A percentile compares a stretch with the other conserved stretches of the same genome.
Conservation (phyloP, 2,113 vertebrate species). For the Poeciliopsis occidentalis region DNA sequence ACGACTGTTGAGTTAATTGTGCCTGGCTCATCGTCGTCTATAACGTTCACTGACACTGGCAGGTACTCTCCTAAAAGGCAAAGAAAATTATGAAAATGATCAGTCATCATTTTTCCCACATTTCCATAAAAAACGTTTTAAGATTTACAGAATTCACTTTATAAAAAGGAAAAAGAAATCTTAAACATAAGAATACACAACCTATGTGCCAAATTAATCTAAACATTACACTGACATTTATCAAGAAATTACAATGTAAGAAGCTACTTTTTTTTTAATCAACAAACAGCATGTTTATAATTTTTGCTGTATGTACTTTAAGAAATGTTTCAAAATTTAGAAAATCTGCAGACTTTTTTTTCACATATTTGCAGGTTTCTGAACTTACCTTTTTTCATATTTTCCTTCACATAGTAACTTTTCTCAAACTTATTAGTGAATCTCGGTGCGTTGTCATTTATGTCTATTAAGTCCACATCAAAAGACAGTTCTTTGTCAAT, state of each 20-base stretch:
- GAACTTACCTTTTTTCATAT: constrained; percentile 34
- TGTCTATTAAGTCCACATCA: constrained; percentile 78
- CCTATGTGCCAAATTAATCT: not conserved
- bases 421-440: constrained; percentile 34
- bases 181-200: not conserved
- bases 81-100: not conserved
- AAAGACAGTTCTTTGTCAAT: constrained; percentile 81
- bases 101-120: not conserved
- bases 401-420: constrained; percentile 64
- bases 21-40: constrained; percentile 51
- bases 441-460: constrained; percentile 83
- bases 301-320: too few relatives aligned
- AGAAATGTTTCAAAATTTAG: too few relatives aligned
- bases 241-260: too few relatives aligned
- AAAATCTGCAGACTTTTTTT: not conserved
- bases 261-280: too few relatives aligned
- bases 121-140: not conserved
- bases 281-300: too few relatives aligned
- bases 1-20: constrained; percentile 76
- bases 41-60: constrained; percentile 17
- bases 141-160: not conserved
- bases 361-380: not conserved
- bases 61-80: constrained; percentile 41
- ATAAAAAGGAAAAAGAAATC: not conserved
- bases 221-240: not conserved